Evolutionary conservation across 1,140 invertebrate genomes (phyloP), one percentile per base, ranked within the genome.

Genomic region (Venustaconcha ellipsiformis): DNA sequence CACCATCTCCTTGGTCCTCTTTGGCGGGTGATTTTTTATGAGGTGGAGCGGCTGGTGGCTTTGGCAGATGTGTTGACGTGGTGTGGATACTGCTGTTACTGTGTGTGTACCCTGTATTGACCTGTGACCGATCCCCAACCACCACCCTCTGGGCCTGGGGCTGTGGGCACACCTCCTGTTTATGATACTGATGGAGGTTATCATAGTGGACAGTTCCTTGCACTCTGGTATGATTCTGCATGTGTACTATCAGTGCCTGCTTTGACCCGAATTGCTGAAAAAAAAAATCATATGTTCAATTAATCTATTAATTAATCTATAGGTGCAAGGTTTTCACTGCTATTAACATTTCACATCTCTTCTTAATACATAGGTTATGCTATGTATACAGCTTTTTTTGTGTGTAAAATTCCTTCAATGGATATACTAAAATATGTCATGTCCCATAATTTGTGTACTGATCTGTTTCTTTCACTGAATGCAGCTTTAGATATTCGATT

Each of bases 261-360:
- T 94, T 93, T 80, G 94, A 94, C 89, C 93, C 93, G 92, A 95
- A 95, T 90, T 93, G 94, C 94, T 95, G 91, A 88, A 92, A 91
- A 89, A 90, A 88, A 92, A 91, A 89, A 90, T 88, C 89, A 72
- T 17, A 30, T 1, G 17, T 62, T 56, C 26, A n/a, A n/a, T n/a
- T n/a, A n/a, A n/a, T 20, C 20, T 23, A 2, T 30, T 13, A n/a
- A 14, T 23, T 67, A 66, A 66, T 73, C 20, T 14, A 23, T 60
- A 12, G 2, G 11, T 15, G 13, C 17, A 56, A 68, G 57, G 20
- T n/a, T 18, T 23, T 1, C 6, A 18, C 3, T 56, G 11, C 18
- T 68, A 57, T 68, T 18, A 15, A 18, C 20, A 55, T 17, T 67
- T 67, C 26, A 67, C n/a, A 15, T 67, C 14, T 48, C 14, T 30